A percentile compares a stretch with the other conserved stretches of the same genome.
Evolutionary conservation across 2,113 vertebrate species (phyloP).

Genomic region (Pelvicachromis taeniatus): DNA sequence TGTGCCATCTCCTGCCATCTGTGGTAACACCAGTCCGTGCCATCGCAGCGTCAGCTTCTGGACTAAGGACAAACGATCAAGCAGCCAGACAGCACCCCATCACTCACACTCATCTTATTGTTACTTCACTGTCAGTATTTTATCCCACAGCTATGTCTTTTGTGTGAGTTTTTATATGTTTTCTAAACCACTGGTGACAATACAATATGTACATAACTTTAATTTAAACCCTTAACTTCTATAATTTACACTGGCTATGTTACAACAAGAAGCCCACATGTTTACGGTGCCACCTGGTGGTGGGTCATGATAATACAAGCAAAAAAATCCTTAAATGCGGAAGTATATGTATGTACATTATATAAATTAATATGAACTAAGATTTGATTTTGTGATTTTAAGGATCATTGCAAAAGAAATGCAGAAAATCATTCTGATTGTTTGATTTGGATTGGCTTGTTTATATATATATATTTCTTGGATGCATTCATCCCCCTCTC

Average conservation of each 20-base stretch:
- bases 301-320: background rate
- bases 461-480: no score
- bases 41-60: background rate
- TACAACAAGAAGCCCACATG: background rate
- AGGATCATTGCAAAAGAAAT: background rate
- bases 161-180: background rate
- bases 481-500: no score
- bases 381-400: background rate
- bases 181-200: background rate
- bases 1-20: background rate
- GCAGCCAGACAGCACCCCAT: background rate
- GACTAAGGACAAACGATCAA: background rate
- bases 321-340: background rate
- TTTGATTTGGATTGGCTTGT: no score
- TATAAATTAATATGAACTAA: background rate
- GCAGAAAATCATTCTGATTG: no score
- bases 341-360: background rate
- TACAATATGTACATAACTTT: background rate
- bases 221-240: background rate
- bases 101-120: background rate
- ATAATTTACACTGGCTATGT: background rate
- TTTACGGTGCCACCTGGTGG: conserved; percentile 25
- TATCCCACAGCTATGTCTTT: background rate
- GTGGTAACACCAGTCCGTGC: background rate
- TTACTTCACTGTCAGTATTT: background rate